Evolutionary conservation across 2,113 vertebrate species (phyloP).

Genomic region (Heptranchias perlo): DNA sequence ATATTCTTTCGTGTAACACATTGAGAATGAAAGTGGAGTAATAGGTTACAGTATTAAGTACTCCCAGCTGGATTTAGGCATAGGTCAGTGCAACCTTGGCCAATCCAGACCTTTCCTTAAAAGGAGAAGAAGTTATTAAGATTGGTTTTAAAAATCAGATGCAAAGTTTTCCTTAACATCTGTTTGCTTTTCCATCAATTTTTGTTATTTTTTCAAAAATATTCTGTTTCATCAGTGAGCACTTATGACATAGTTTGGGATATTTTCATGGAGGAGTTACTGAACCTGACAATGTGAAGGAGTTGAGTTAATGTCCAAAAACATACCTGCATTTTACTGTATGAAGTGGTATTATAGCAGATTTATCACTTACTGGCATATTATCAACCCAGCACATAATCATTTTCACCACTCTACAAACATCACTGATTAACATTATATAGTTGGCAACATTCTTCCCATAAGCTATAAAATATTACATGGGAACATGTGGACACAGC

Average conservation of each 20-base stretch:
- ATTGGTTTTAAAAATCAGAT: neutral
- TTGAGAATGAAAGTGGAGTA: neutral
- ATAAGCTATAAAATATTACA: neutral
- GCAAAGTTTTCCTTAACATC: neutral
- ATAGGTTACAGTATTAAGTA: neutral
- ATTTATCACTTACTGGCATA: neutral
- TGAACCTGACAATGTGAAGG: neutral
- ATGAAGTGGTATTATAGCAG: neutral
- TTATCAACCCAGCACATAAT: neutral
- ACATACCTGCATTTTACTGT: neutral
- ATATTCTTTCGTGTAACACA: neutral
- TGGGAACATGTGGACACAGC: neutral
- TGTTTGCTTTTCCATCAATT: neutral
- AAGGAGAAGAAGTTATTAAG: neutral
- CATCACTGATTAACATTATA: neutral
- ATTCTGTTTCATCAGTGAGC: neutral
- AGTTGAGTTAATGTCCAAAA: neutral
- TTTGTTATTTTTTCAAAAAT: neutral
- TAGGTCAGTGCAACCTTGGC: neutral
- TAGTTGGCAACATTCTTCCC: neutral
- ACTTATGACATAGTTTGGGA: neutral
- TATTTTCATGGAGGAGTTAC: neutral
- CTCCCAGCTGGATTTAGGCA: neutral
- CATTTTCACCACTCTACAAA: constrained; percentile 1
- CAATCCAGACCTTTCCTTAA: too few species aligned